Evolutionary conservation across 1,140 invertebrate species (phyloP), one percentile per base, ranked within the genome.

Genomic region (Drosophila asahinai): DNA sequence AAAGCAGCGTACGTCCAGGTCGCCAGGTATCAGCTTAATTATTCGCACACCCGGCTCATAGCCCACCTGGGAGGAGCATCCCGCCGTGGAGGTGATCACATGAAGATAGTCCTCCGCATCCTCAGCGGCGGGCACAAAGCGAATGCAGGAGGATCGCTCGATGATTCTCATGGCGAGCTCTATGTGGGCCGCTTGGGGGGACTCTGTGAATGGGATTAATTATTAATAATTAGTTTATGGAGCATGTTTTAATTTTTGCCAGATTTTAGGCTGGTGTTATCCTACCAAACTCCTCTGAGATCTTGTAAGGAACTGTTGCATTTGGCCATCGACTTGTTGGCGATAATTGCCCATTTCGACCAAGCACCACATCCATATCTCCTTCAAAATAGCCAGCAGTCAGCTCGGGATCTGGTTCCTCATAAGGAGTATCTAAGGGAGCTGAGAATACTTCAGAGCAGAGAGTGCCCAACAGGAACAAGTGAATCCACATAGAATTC

Each of bases 131-230:
- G 27, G 27, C 27, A 30, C 27, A 30, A 30, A 30, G 27, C 27
- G 27, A 6, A 30, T 30, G 27, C 27, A 30, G 6, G 27, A 30
- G 27, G 27, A 30, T 30, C 6, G 27, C 27, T 30, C 27, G 27
- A 30, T 30, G 27, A 6, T 30, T 30, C 27, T 6, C 27, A 30
- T 6, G 27, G 27, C 27, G 27, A 30, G 27, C 27, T 30, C 27
- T 6, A 30, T 30, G 27, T 30, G 27, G 27, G 27, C 91, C 0
- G 95, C 77, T 78, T 96, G 96, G 54, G 96, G 93, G 11, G 96
- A 83, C 83, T 96, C 96, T 77, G 67, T 96, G 96, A 36, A 11
- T 3, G 11, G 11, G 8, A 36, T 36, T 36, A 11, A 90, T 22
- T 47, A 36, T 11, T 3, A 36, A 3, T 11, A 38, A 67, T 77